phyloP scores from a whole-genome alignment of 2,888 invertebrate genomes.

The Phortica magna region DNA sequence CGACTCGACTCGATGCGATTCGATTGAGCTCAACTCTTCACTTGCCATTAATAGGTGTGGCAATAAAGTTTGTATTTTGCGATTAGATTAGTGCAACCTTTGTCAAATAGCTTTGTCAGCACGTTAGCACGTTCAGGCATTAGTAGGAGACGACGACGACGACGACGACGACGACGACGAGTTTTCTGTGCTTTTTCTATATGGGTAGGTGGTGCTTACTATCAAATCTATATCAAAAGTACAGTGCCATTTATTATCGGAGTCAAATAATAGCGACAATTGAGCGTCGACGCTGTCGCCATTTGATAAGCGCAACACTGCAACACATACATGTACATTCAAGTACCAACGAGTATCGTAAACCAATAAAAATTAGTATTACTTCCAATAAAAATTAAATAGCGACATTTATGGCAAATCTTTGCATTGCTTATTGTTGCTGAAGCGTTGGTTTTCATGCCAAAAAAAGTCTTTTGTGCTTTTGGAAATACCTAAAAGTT shows the following conservation, averaged over 20 bases:
- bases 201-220: conserved; percentile 38
- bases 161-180: too few species aligned
- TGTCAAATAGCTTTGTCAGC: conserved; percentile 45
- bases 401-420: conserved; percentile 74
- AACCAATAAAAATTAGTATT: conserved; percentile 74
- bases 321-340: not conserved
- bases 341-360: conserved; percentile 49
- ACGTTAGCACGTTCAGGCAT: conserved; percentile 1
- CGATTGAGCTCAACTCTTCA: conserved; percentile 1
- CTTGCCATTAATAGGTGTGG: conserved; percentile 61
- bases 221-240: conserved; percentile 35
- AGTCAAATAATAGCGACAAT: conserved; percentile 40
- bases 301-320: not conserved
- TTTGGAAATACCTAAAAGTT: conserved; percentile 38
- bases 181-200: conserved; percentile 36
- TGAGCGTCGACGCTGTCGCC: conserved; percentile 42
- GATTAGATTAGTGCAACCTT: conserved; percentile 46
- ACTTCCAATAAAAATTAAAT: conserved; percentile 74
- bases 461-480: not conserved
- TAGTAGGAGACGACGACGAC: conserved; percentile 1
- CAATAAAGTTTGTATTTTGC: conserved; percentile 63
- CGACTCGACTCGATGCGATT: not conserved
- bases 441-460: not conserved
- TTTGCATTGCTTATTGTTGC: conserved; percentile 66
- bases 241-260: conserved; percentile 50